Evolutionary conservation across 2,797 vertebrate species (phyloP), one percentile per base, ranked within the genome.

Genomic region (Siniperca obscura): DNA sequence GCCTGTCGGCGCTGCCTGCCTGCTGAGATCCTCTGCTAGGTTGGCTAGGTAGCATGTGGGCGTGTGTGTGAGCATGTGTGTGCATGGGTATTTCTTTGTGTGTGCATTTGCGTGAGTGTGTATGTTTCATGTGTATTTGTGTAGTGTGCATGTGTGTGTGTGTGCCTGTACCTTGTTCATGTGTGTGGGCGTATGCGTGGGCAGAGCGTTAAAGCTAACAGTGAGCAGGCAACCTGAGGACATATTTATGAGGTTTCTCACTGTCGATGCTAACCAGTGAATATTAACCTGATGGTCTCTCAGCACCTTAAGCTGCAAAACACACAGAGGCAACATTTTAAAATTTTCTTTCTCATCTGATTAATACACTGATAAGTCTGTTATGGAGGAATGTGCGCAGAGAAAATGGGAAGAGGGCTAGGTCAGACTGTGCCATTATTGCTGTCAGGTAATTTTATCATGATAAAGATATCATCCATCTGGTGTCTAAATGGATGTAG

Each of bases 241-340:
- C 90, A 90, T 91, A 88, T 91, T 93, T 90, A 89, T 90, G 84
- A 93, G 92, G 77, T 85, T 91, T 87, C 85, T 86, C 80, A 76
- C 83, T 76, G 84, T 75, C 70, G 27, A 89, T 70, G 80, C 84
- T 92, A 91, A 92, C 88, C 91, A 86, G 82, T 81, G 80, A 90
- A 92, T 90, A 93, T 94, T 94, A 94, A 93, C 91, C 92, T 70
- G 84, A 71, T 83, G 90, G 84, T 87, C 91, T 88, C 78, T 68
- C 74, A 36, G 76, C 81, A 91, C 90, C 90, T 89, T 74, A 52
- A 88, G 89, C 80, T 66, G 73, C 86, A 74, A 74, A 90, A 82
- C 80, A 87, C 74, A 87, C 77, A 80, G 55, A 84, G 81, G 68
- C 57, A 65, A 76, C 79, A 57, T 80, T 89, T 91, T 86, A n/a